Conservation (phyloP, 1,140 invertebrate species). For the Lerema accius region DNA sequence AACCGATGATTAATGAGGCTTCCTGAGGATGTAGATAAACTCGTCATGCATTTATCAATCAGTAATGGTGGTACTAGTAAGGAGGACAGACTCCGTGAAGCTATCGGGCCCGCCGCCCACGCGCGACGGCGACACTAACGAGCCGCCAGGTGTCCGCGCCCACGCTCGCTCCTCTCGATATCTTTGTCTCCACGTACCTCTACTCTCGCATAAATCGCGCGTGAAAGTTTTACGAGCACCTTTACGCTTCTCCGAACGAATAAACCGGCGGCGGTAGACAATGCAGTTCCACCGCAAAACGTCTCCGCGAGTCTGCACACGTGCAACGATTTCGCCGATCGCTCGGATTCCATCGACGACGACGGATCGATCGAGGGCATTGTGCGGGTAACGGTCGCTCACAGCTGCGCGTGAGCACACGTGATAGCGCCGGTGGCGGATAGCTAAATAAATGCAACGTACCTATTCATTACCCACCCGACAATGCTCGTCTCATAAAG, state of each 20-base stretch:
- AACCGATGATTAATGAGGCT: conserved; percentile 20
- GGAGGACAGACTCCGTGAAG: conserved; percentile 33
- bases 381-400: conserved; percentile 79
- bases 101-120: conserved; percentile 37
- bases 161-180: conserved; percentile 68
- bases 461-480: conserved; percentile 76
- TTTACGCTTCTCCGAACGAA: conserved; percentile 73
- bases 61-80: conserved; percentile 13
- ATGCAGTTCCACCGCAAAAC: conserved; percentile 67
- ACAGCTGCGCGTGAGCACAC: conserved; percentile 76
- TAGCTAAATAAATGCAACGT: conserved; percentile 80
- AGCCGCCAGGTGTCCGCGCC: conserved; percentile 76
- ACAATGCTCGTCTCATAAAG: conserved; percentile 79
- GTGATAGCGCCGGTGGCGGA: conserved; percentile 75
- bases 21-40: conserved; percentile 7
- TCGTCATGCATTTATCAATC: conserved; percentile 10
- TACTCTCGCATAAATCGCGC: conserved; percentile 69
- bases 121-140: conserved; percentile 64
- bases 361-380: conserved; percentile 79
- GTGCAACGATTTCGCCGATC: conserved; percentile 80
- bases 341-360: conserved; percentile 68
- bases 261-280: conserved; percentile 67
- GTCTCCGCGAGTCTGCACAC: conserved; percentile 59
- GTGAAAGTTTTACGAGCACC: conserved; percentile 81
- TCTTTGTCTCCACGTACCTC: conserved; percentile 72